Evolutionary conservation across 2,113 vertebrate species (phyloP), one percentile per base, ranked within the genome.

Genomic region (Morone chrysops): DNA sequence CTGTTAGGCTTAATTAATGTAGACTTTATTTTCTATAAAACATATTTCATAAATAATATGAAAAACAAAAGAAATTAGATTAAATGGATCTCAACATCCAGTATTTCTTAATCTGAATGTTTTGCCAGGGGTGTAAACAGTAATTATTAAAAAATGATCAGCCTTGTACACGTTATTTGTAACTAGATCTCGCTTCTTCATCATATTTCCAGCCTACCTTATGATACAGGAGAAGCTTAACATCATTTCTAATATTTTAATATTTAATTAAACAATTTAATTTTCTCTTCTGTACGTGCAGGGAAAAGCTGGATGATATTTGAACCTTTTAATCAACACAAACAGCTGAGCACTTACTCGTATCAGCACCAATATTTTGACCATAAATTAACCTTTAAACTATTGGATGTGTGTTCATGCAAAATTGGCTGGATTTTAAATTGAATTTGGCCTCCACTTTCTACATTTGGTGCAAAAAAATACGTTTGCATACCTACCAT

Each of bases 271-370:
- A 81, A 78, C 14, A 70, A 57, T 80, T 65, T 5, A 0, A 74
- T 85, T 74, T 70, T 66, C 17, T 82, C n/a, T 9, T 69, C 1
- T 65, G 56, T 6, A 36, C 0, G 1, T 40, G 25, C 2, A 70
- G 54, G 31, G 9, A 8, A 38, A 80, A 11, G 54, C 50, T 61
- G 43, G 17, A 12, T 77, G 69, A 56, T 63, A 65, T 79, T 75
- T 41, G 66, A 77, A 45, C 71, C 57, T 31, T 81, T 81, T 80
- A 72, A 84, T 78, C 75, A 80, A 25, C 59, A 50, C 12, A n/a
- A 54, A 63, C n/a, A 78, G 66, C 17, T 31, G 38, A 77, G n/a
- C 38, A 53, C 40, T 48, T 12, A 53, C 45, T 62, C 41, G 61
- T 25, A 40, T 70, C 25, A 74, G 38, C 13, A 22, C 2, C 13